phyloP scores from a whole-genome alignment of 2,888 invertebrate genomes.

The Sthenelais limicola region DNA sequence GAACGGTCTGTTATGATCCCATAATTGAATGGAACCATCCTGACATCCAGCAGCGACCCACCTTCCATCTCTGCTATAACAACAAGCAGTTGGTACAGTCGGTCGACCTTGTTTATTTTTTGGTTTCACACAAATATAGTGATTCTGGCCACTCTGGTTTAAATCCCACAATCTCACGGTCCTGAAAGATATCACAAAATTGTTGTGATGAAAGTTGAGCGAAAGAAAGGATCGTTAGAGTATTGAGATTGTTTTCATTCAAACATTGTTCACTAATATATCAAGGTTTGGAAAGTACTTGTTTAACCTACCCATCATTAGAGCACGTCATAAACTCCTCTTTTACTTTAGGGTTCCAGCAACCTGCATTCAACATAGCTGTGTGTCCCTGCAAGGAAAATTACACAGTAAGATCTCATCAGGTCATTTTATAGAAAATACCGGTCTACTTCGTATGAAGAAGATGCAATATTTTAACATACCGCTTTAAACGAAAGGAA shows the following conservation, averaged over 20 bases:
- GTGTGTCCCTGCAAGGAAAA: constrained; percentile 82
- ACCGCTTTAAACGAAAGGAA: too few species aligned
- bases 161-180: constrained; percentile 94
- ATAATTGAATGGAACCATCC: constrained; percentile 97
- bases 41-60: constrained; percentile 91
- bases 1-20: constrained; percentile 93
- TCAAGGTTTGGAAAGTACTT: neutral
- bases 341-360: constrained; percentile 92
- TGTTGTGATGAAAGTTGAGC: neutral
- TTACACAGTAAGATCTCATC: neutral
- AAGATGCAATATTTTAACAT: too few species aligned
- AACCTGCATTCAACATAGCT: constrained; percentile 89
- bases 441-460: neutral
- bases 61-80: constrained; percentile 88
- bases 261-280: constrained; percentile 6
- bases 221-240: too few species aligned
- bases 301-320: constrained; percentile 82
- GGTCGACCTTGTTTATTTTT: constrained; percentile 80
- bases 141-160: constrained; percentile 78
- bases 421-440: neutral
- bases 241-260: neutral
- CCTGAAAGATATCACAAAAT: constrained; percentile 60
- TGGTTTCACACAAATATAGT: constrained; percentile 88
- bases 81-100: constrained; percentile 87
- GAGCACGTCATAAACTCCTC: constrained; percentile 96